Base-by-base conservation (phyloP, 2,888 invertebrate genomes). In the Conchocele bisecta region DNA sequence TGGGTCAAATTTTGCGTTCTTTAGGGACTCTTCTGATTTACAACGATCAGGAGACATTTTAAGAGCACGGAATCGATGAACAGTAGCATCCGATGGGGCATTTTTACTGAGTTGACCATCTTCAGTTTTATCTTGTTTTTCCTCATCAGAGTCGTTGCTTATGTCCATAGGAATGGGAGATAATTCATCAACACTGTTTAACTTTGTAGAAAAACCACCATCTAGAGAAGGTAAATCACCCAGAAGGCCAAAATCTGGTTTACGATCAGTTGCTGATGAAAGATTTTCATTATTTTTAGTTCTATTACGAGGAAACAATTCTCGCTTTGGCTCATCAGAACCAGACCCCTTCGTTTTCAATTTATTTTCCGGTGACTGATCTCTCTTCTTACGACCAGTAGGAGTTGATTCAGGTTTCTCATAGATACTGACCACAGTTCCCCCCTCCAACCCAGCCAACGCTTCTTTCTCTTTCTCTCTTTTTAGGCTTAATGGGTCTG, bases 1-100 rank as follows among this genome's bases (percentile, higher is more conserved):
- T 7, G 87, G 88, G 9, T 80, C 51, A 82, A 86, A 87, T 4
- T 79, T 79, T 42, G 79, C 81, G 61, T 85, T 84, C 66, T 78
- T 83, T 39, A 85, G 48, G n/a, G 83, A 83, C 58, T 85, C 86
- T 24, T 82, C 70, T 29, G 82, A 82, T 28, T 78, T 75, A 20
- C 75, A 64, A 31, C 81, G 68, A 39, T 84, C 83, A 41, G 81
- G 75, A n/a, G 78, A 79, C 82, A 86, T 81, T 64, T 83, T 83
- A 41, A 86, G 67, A 37, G 83, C 82, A 46, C 84, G 70, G 29
- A 84, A 82, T 20, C 82, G 73, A 53, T 83, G 78, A n/a, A 84
- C 75, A 24, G 83, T 84, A 28, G 82, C 78, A 66, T 86, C 86
- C 20, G 83, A 80, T 7, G 83, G 82, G 26, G 75, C 75, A 48